Evolutionary conservation across 1,140 invertebrate species (phyloP).

Genomic region (Teleogryllus occipitalis): DNA sequence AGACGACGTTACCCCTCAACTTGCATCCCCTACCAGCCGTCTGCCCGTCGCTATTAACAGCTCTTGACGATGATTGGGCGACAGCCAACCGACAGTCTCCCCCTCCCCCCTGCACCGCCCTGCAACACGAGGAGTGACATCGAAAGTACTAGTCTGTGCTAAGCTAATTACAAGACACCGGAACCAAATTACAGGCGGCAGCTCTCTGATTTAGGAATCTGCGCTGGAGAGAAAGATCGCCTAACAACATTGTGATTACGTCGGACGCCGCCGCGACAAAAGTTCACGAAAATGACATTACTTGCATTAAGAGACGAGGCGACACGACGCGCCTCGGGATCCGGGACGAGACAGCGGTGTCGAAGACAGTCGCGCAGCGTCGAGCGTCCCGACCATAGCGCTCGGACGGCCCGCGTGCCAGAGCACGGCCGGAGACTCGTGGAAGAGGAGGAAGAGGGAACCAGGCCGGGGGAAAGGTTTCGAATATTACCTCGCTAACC

Average conservation of each 20-base stretch:
- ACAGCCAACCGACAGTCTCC: background rate
- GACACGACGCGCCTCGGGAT: background rate
- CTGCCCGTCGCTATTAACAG: no score
- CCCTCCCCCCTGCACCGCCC: background rate
- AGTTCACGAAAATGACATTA: background rate
- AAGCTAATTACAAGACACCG: constrained; percentile 1
- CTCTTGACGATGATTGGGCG: background rate
- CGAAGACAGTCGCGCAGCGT: no score
- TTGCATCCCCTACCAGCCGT: background rate
- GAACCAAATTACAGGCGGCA: background rate
- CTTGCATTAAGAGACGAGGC: background rate
- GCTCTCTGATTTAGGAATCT: background rate
- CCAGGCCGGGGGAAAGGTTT: background rate
- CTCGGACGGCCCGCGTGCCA: no score
- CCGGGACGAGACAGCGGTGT: background rate
- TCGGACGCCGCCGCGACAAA: background rate
- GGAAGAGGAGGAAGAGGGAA: background rate
- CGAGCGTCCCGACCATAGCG: no score
- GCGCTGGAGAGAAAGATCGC: background rate
- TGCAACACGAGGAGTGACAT: background rate
- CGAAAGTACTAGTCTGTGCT: background rate
- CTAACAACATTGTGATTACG: background rate
- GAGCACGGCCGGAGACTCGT: no score
- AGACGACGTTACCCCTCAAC: background rate
- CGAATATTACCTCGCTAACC: background rate